These are phyloP conservation scores for Dissostichus mawsoni DNA, from an alignment of 2,113 vertebrate genomes.

Conservation along the genomic window DNA sequence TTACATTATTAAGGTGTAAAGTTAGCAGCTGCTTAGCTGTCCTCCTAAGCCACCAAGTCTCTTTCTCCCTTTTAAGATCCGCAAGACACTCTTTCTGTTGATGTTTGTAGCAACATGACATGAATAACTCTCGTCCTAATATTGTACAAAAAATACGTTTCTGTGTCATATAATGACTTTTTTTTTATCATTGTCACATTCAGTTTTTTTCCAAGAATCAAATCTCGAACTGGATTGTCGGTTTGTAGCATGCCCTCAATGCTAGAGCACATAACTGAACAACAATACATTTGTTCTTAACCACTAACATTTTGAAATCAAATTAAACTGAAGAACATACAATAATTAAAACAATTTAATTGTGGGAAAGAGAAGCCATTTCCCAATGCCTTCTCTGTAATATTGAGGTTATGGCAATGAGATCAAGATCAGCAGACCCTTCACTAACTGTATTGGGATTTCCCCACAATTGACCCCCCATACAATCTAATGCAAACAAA, in stretches of 20 bases:
- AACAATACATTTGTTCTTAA: not conserved
- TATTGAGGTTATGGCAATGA: conserved; percentile 53
- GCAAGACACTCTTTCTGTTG: not conserved
- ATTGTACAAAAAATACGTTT: too few relatives aligned
- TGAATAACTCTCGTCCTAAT: not conserved
- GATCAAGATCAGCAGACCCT: conserved; percentile 64
- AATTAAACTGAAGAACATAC: not conserved
- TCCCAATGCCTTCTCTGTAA: conserved; percentile 29
- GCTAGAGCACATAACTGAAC: not conserved
- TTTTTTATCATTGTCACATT: not conserved
- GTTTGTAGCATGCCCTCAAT: not conserved
- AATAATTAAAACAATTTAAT: conserved; percentile 3
- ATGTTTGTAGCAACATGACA: not conserved
- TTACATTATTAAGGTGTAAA: conserved; percentile 8
- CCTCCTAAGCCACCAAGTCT: not conserved
- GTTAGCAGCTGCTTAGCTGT: not conserved
- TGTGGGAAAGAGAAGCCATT: not conserved
- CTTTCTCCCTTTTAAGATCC: not conserved
- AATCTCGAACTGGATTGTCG: not conserved
- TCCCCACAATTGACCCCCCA: conserved; percentile 21
- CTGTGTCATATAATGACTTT: too few relatives aligned
- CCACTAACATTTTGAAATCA: too few relatives aligned
- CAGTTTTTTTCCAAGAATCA: not conserved
- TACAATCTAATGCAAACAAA: not conserved
- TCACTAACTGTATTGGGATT: conserved; percentile 46